A percentile compares a stretch with the other conserved stretches of the same genome.
Conservation (phyloP, 2,888 invertebrate species). For the Chydorus sphaericus region DNA sequence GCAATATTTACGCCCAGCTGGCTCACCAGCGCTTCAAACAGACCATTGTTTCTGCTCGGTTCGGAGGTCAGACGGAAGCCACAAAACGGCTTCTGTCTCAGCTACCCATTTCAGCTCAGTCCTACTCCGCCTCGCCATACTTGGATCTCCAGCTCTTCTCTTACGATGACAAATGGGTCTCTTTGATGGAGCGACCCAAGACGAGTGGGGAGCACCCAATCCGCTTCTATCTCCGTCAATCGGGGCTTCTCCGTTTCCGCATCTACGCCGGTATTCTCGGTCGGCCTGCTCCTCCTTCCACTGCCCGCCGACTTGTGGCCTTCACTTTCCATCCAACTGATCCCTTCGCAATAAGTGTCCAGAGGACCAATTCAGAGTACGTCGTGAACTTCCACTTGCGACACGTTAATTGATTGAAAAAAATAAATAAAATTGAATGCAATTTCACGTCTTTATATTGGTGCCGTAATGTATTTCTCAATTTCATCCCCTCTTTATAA, state of each 20-base stretch:
- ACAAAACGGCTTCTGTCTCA: conserved; percentile 76
- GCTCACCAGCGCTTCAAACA: conserved; percentile 63
- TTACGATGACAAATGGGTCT: conserved; percentile 92
- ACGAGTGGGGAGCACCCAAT: conserved; percentile 85
- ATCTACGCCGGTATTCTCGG: conserved; percentile 49
- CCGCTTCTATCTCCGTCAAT: conserved; percentile 70
- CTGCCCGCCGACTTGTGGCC: conserved; percentile 64
- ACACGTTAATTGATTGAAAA: neutral
- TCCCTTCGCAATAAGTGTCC: conserved; percentile 90
- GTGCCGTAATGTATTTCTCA: neutral
- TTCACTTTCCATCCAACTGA: conserved; percentile 94
- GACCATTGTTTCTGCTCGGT: conserved; percentile 75
- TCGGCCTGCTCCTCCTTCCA: conserved; percentile 46
- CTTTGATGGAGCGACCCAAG: conserved; percentile 87
- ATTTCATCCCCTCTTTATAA: neutral
- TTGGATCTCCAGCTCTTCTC: conserved; percentile 79
- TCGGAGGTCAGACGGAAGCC: conserved; percentile 78
- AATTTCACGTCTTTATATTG: neutral
- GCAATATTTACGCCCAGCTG: conserved; percentile 64
- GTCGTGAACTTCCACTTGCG: conserved; percentile 88
- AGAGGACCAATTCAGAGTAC: conserved; percentile 81
- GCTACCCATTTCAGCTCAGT: conserved; percentile 86
- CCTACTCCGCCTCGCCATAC: conserved; percentile 83
- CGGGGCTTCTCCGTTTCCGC: conserved; percentile 59
- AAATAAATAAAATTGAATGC: neutral